Evolutionary conservation across 2,888 invertebrate genomes (phyloP), one percentile per base, ranked within the genome.

Genomic region (Incurvaria masculella): DNA sequence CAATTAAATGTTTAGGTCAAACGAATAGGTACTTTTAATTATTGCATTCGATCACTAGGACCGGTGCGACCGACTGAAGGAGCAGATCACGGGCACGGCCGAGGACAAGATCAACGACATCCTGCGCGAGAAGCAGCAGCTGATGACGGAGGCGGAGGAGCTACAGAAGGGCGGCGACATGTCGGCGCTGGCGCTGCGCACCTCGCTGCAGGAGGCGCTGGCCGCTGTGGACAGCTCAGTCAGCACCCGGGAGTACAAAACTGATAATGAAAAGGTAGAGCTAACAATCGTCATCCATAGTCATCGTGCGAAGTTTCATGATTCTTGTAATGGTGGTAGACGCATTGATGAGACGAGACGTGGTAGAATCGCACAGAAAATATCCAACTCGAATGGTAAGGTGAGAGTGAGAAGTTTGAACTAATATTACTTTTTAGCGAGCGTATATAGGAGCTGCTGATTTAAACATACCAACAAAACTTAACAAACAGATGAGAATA

Each of bases 81-180:
- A 80, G 53, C 79, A 76, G 56, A 81, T 86, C 51, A 72, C 70
- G 44, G 60, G 68, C 48, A 72, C 80, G 1, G 71, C 81, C 0
- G 74, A 81, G 47, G 72, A 74, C 40, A 82, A 81, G 61, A 80
- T 85, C 45, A 68, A 69, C 19, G 65, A 69, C 6, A 70, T 85
- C 21, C 59, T 69, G 19, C 68, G 71, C 48, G 63, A 69, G 16
- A 81, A 80, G 58, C 63, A 69, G 2, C 61, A 58, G 4, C 66
- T 80, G 51, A 55, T 83, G 14, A 57, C 60, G 17, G 79, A 81
- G 55, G 68, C 81, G 0, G 54, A 61, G 0, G 64, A 66, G 4
- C 61, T 82, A 21, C 72, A 78, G 53, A 68, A 69, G 47, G 59
- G 68, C 6, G 76, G 78, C 1, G 74, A 78, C 44, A 61, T 73